These are phyloP conservation scores for Hydractinia echinata DNA, from an alignment of 30 jellyfish, hydroid and myxozoan genomes.

Conservation along the genomic window DNA sequence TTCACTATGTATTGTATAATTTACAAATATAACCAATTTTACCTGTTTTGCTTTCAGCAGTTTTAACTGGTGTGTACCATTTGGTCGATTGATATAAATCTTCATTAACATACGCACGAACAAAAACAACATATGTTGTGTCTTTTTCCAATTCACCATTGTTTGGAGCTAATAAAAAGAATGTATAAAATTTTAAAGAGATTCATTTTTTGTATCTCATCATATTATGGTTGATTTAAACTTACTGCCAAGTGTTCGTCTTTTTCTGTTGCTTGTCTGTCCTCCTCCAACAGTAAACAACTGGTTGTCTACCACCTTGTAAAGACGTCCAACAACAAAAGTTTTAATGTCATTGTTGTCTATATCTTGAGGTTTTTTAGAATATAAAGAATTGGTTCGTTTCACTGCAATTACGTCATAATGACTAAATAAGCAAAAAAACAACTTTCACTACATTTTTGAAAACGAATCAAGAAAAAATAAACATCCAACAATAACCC, in stretches of 20 bases:
- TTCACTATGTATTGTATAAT: too few species aligned
- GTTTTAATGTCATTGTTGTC: not conserved
- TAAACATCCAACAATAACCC: not conserved
- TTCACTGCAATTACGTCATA: not conserved
- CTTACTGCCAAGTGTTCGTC: not conserved
- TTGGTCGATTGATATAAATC: not conserved
- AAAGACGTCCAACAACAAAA: conserved; percentile 13
- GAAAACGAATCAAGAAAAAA: not conserved
- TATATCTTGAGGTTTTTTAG: not conserved
- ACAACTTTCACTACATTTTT: not conserved
- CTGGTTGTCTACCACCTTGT: conserved; percentile 1
- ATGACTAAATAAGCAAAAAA: not conserved
- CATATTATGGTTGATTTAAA: not conserved
- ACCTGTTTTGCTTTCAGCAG: not conserved
- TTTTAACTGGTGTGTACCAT: conserved; percentile 3
- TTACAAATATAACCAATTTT: too few species aligned
- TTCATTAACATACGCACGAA: not conserved
- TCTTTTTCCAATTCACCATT: not conserved
- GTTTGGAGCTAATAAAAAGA: not conserved
- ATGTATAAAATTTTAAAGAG: not conserved
- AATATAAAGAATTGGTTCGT: not conserved
- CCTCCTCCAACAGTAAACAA: conserved; percentile 1
- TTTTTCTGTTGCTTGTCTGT: not conserved
- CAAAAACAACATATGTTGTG: not conserved
- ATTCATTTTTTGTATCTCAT: not conserved